phyloP scores from a whole-genome alignment of 2,113 vertebrate genomes.

The Pachyramphus minor region DNA sequence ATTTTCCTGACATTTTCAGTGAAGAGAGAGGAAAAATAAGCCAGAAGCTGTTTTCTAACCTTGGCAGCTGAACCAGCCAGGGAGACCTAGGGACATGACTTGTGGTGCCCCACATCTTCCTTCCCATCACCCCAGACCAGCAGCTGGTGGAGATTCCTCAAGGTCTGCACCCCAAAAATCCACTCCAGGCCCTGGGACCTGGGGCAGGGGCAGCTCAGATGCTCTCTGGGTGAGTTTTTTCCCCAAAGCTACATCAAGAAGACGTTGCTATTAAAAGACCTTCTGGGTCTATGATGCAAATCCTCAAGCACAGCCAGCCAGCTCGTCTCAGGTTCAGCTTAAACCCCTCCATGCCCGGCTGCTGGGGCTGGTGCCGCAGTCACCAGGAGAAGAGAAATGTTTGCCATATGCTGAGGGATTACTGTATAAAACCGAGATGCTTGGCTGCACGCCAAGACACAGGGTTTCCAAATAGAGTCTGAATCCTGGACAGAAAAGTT shows the following conservation, averaged over 20 bases:
- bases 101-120: neutral
- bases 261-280: neutral
- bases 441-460: slow-evolving; percentile 66
- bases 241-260: neutral
- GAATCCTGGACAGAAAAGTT: slow-evolving; percentile 71
- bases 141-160: neutral
- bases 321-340: neutral
- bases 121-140: neutral
- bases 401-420: slow-evolving; percentile 68
- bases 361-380: neutral
- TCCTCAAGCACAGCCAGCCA: neutral
- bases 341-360: neutral
- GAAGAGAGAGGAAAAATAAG: neutral
- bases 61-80: neutral
- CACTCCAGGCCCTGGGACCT: neutral
- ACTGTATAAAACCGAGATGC: slow-evolving; percentile 67
- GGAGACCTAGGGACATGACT: too few relatives aligned
- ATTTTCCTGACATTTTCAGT: neutral
- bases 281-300: neutral
- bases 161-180: neutral
- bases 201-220: neutral
- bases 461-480: slow-evolving; percentile 78
- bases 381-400: slow-evolving; percentile 43
- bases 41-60: neutral
- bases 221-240: neutral